Evolutionary conservation across 2,888 invertebrate genomes (phyloP).

Genomic region (Xylocampa areola): DNA sequence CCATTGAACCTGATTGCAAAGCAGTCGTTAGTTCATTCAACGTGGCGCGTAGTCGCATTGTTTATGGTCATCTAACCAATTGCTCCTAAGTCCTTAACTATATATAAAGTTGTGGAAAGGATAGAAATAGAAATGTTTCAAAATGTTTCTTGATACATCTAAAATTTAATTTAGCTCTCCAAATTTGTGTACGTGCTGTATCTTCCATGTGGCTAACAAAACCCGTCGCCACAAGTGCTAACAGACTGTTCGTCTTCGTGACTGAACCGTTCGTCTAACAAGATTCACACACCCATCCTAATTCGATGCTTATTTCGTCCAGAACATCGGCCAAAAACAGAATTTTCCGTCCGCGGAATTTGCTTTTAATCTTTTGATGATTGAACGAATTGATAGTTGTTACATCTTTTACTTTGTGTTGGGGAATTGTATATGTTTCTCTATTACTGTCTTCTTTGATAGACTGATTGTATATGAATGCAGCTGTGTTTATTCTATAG

Average conservation of each 20-base stretch:
- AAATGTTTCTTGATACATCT: not conserved
- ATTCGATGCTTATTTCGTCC: constrained; percentile 37
- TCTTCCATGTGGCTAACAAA: constrained; percentile 9
- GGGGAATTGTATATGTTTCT: constrained; percentile 3
- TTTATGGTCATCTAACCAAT: not conserved
- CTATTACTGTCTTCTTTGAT: constrained; percentile 7
- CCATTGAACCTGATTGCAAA: not conserved
- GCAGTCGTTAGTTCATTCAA: no score
- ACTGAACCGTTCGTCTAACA: constrained; percentile 37
- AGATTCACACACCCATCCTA: constrained; percentile 46
- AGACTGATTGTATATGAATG: constrained; percentile 11
- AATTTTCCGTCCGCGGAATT: constrained; percentile 43
- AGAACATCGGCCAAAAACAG: constrained; percentile 11
- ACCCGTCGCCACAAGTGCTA: constrained; percentile 45
- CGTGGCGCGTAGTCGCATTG: no score
- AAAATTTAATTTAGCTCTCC: not conserved
- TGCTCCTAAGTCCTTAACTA: no score
- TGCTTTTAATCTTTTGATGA: constrained; percentile 42
- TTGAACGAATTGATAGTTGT: constrained; percentile 24
- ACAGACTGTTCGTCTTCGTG: constrained; percentile 42
- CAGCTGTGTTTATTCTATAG: no score
- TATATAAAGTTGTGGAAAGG: not conserved
- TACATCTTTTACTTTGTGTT: constrained; percentile 11
- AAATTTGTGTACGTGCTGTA: constrained; percentile 17
- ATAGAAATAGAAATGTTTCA: not conserved